Evolutionary conservation across 2,113 vertebrate genomes (phyloP).

Genomic region (Apaloderma vittatum): DNA sequence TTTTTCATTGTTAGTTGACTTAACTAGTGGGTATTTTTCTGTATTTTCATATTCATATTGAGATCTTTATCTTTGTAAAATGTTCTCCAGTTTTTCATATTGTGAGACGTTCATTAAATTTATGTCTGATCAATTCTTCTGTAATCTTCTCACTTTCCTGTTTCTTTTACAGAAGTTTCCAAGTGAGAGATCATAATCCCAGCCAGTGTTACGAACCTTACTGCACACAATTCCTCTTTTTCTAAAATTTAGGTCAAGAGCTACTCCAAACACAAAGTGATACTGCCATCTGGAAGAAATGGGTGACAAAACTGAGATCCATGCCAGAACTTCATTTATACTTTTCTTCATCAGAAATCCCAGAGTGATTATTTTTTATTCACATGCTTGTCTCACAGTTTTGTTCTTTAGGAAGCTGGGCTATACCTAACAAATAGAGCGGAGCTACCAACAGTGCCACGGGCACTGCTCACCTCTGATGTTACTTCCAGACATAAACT

Average conservation of each 20-base stretch:
- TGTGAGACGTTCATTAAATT: neutral
- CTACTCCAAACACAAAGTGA: neutral
- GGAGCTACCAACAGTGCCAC: neutral
- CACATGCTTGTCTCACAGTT: neutral
- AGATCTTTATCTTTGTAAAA: neutral
- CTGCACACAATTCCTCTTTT: neutral
- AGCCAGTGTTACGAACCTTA: neutral
- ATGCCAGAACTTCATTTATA: neutral
- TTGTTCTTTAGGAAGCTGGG: neutral
- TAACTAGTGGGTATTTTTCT: neutral
- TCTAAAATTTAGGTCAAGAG: neutral
- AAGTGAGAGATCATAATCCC: neutral
- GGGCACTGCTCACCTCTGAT: neutral
- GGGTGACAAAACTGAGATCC: neutral
- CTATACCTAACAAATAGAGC: neutral
- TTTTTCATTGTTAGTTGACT: neutral
- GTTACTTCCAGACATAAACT: neutral
- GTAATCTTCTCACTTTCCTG: neutral
- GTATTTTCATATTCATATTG: neutral
- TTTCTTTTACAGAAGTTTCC: neutral
- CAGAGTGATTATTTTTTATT: neutral
- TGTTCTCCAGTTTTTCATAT: neutral
- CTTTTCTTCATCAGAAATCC: neutral
- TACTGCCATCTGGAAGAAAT: neutral
- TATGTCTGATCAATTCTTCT: neutral